Evolutionary conservation across 2,113 vertebrate species (phyloP), one percentile per base, ranked within the genome.

Genomic region (Orientallactaga bullata): DNA sequence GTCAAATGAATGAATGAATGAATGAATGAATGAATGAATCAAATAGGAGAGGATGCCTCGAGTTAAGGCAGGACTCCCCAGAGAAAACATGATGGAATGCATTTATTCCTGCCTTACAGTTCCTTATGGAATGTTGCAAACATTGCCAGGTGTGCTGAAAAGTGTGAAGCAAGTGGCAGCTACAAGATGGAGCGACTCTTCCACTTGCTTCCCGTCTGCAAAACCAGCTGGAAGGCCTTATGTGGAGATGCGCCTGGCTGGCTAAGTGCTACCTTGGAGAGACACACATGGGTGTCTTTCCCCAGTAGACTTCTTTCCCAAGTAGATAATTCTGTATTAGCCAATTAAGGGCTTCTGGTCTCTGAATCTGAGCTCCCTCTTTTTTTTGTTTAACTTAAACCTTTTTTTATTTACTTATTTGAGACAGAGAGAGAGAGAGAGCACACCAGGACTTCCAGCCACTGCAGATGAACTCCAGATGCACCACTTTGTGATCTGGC

Each of bases 291-390:
- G 16, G 17, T 37, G n/a, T 82, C 42, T 93, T 28, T 28, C 63
- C 89, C 12, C 32, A 94, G 51, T 68, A 79, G 66, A 10, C 77
- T 85, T 20, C 87, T 93, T 80, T 78, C 13, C 2, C 21, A 65
- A 85, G 51, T 18, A n/a, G 93, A 42, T 9, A 7, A 55, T 88
- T 92, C 13, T 32, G 95, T 69, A 42, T 88, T 26, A 55, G 42
- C 11, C 84, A 2, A 55, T 26, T 77, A 84, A 77, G 71, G 66
- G 37, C 96, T 97, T 28, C 86, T 94, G 21, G 10, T 91, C 86
- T 86, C 88, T 3, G 2, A 94, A 83, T 79, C 87, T n/a, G 17
- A 85, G 58, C 68, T 78, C 76, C 71, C 85, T 72, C 24, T 32
- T 55, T 55, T 55, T 32, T 6, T 85, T 69, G 96, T 47, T 47